These are phyloP conservation scores for Saccostrea echinata DNA, from an alignment of 1,140 invertebrate species.

Conservation along the genomic window DNA sequence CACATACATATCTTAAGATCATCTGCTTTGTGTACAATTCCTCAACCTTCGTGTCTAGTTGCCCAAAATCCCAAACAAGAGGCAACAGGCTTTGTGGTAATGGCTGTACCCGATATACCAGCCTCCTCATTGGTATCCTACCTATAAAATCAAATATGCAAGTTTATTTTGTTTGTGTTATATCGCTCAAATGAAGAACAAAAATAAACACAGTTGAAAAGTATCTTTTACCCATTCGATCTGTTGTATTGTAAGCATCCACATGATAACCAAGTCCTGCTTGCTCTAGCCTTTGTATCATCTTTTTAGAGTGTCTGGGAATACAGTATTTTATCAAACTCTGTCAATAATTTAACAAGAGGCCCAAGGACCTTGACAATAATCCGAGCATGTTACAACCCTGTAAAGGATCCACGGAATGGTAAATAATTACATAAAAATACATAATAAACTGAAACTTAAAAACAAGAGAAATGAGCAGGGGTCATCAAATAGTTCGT, in stretches of 20 bases:
- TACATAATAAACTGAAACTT: too few species aligned
- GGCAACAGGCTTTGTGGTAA: conserved; percentile 75
- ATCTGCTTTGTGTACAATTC: conserved; percentile 73
- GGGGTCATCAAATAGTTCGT: too few species aligned
- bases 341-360: too few species aligned
- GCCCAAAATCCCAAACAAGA: conserved; percentile 77
- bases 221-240: conserved; percentile 66
- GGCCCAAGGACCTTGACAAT: too few species aligned
- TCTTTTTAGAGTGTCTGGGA: conserved; percentile 71
- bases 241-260: conserved; percentile 67
- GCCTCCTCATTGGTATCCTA: conserved; percentile 72
- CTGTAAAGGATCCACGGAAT: too few species aligned
- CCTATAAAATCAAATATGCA: conserved; percentile 53
- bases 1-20: conserved; percentile 67
- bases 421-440: too few species aligned
- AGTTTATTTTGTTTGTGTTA: neutral
- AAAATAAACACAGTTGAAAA: neutral
- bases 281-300: conserved; percentile 73
- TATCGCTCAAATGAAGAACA: neutral
- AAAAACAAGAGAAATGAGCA: too few species aligned
- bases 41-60: conserved; percentile 68
- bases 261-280: conserved; percentile 76
- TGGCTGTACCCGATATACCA: conserved; percentile 75
- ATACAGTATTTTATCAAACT: too few species aligned
- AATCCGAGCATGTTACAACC: too few species aligned